These are phyloP conservation scores for Euwallacea fornicatus DNA, from an alignment of 1,140 invertebrate genomes.

Conservation along the genomic window DNA sequence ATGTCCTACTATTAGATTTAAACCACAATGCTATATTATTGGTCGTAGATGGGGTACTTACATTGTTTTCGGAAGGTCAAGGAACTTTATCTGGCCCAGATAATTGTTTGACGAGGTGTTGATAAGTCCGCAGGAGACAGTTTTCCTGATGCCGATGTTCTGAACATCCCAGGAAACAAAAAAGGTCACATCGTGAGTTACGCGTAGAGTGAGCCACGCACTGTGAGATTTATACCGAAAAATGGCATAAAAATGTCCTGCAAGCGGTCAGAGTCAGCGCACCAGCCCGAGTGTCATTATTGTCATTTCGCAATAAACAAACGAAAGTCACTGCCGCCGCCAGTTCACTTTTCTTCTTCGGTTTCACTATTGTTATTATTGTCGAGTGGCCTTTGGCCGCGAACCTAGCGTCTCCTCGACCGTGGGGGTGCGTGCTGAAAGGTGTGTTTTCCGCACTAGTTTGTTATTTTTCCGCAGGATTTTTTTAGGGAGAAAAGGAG, in stretches of 20 bases:
- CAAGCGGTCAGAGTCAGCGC: no score
- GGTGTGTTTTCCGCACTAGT: background rate
- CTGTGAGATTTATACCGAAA: background rate
- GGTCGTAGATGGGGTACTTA: conserved; percentile 30
- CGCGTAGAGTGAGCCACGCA: no score
- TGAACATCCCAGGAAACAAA: no score
- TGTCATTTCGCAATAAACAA: conserved; percentile 12
- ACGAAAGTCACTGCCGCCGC: conserved; percentile 18
- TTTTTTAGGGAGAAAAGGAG: background rate
- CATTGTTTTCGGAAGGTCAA: conserved; percentile 41
- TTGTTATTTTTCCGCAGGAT: background rate
- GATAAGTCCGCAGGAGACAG: no score
- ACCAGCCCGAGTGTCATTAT: background rate
- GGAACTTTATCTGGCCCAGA: conserved; percentile 25
- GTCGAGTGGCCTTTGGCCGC: background rate
- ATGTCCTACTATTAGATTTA: no score
- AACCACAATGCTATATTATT: background rate
- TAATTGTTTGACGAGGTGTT: conserved; percentile 1
- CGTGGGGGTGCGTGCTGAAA: background rate
- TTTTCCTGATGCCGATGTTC: no score
- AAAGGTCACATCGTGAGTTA: no score
- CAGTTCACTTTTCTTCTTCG: conserved; percentile 28
- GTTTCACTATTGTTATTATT: conserved; percentile 9
- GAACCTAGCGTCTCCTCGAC: background rate
- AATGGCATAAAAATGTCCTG: no score